phyloP scores from a whole-genome alignment of 2,797 vertebrate genomes.

The Loris lydekkerianus region DNA sequence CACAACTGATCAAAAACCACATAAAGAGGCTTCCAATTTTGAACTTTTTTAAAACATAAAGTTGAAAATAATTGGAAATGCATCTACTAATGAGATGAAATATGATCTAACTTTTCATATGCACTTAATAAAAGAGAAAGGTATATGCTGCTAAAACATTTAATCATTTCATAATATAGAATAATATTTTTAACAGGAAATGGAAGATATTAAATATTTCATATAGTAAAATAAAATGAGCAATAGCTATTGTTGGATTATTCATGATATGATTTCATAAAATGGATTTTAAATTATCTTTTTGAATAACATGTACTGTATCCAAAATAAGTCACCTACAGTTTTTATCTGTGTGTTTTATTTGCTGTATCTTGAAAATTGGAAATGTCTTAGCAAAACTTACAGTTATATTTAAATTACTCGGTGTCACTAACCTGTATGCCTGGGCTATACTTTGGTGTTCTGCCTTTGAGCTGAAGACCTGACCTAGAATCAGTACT shows the following conservation, averaged over 20 bases:
- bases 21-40: slow-evolving; percentile 14
- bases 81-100: slow-evolving; percentile 53
- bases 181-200: slow-evolving; percentile 47
- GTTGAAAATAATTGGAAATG: slow-evolving; percentile 59
- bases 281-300: slow-evolving; percentile 34
- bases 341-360: neutral
- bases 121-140: slow-evolving; percentile 61
- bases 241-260: neutral
- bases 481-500: neutral
- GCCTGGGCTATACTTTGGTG: rapidly evolving
- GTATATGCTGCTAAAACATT: slow-evolving; percentile 43
- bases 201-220: slow-evolving; percentile 48
- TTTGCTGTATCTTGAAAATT: neutral
- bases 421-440: neutral
- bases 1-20: slow-evolving; percentile 26
- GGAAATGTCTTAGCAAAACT: neutral
- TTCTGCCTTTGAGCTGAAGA: neutral
- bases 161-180: slow-evolving; percentile 4
- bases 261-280: slow-evolving; percentile 52
- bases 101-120: slow-evolving; percentile 29
- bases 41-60: slow-evolving; percentile 54
- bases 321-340: slow-evolving; percentile 22
- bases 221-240: slow-evolving; percentile 32
- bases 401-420: neutral
- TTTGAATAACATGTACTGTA: neutral